A percentile compares a stretch with the other conserved stretches of the same genome.
Conservation (phyloP, 2,888 invertebrate genomes). For the Drosophila birchii region DNA sequence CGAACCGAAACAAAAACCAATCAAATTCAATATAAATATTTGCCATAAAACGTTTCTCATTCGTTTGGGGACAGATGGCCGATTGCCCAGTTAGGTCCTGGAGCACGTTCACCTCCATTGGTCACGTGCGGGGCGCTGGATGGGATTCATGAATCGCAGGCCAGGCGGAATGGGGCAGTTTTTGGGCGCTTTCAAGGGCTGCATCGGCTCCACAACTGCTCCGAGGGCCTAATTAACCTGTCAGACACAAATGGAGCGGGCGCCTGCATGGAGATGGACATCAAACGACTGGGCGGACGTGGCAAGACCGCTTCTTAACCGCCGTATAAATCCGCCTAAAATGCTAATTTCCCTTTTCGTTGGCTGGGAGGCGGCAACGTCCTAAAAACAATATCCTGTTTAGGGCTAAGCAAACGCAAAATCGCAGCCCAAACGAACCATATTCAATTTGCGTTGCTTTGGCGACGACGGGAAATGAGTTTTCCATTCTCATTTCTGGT, state of each 20-base stretch:
- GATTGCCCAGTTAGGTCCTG: slow-evolving; percentile 6
- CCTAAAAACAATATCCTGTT: slow-evolving; percentile 67
- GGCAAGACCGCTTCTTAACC: slow-evolving; percentile 17
- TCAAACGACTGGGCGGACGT: slow-evolving; percentile 59
- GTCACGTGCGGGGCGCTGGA: slow-evolving; percentile 26
- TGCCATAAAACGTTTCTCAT: slow-evolving; percentile 41
- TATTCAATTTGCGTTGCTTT: slow-evolving; percentile 51
- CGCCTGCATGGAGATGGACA: slow-evolving; percentile 38
- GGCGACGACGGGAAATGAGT: slow-evolving; percentile 61
- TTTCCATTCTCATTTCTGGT: slow-evolving; percentile 36
- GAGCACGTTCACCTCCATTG: slow-evolving; percentile 17
- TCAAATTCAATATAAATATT: slow-evolving; percentile 58
- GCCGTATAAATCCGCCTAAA: slow-evolving; percentile 44
- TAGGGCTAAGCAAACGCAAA: slow-evolving; percentile 39
- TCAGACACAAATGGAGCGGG: slow-evolving; percentile 49
- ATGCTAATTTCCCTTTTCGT: slow-evolving; percentile 64
- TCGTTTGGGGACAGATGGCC: slow-evolving; percentile 14
- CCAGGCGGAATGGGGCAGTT: not conserved
- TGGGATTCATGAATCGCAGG: slow-evolving; percentile 13
- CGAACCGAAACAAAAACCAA: slow-evolving; percentile 40
- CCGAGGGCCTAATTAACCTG: slow-evolving; percentile 65
- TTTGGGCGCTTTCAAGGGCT: not conserved
- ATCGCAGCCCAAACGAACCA: slow-evolving; percentile 28
- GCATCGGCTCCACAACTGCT: slow-evolving; percentile 3
- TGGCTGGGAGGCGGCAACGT: slow-evolving; percentile 16